Base-by-base conservation (phyloP, 2,888 invertebrate genomes). In the Sarcophaga caerulescens region DNA sequence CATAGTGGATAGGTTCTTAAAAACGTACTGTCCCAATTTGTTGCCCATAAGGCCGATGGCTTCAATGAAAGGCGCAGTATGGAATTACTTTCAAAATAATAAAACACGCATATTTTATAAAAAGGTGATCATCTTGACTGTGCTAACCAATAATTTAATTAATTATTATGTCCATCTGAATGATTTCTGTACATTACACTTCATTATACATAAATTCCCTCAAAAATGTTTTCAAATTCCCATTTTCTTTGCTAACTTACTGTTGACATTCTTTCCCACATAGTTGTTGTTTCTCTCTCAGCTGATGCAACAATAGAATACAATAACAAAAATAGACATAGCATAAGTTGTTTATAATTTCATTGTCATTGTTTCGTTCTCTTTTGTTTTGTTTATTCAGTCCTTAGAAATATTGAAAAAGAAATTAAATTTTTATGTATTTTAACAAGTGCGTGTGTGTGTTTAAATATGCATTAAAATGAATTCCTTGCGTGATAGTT, bases 401-500 rank as follows among this genome's bases (percentile, higher is more conserved):
- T 69, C 5, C 57, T 52, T 14, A 59, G 19, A 62, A 44, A 44
- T 44, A 19, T 14, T 69, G 47, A 19, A 66, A 78, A 57, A 65
- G 62, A 69, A 45, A 75, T 59, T 52, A 52, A 17, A 60, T 73
- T 59, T 35, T 35, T 14, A 25, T 14, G 25, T 59, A 52, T 52
- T 52, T 52, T 65, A 66, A 65, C 23, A 25, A 25, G 1, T 17
- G 11, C 52, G n/a, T 17, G 3, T 14, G 21, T 17, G 63, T n/a
- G 11, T 4, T 52, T 52, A 59, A 68, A 45, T 92, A 90, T 78
- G 89, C 52, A 52, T 89, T 12, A 88, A 79, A 3, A 92, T 92
- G 93, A 91, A 91, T 89, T 90, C 91, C 12, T 89, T 93, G 87
- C 90, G 92, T 19, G 92, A 91, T 59, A 93, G 92, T 88, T 85